Base-by-base conservation (phyloP, 64 coral and sea anemone genomes). In the Dendronephthya gigantea region DNA sequence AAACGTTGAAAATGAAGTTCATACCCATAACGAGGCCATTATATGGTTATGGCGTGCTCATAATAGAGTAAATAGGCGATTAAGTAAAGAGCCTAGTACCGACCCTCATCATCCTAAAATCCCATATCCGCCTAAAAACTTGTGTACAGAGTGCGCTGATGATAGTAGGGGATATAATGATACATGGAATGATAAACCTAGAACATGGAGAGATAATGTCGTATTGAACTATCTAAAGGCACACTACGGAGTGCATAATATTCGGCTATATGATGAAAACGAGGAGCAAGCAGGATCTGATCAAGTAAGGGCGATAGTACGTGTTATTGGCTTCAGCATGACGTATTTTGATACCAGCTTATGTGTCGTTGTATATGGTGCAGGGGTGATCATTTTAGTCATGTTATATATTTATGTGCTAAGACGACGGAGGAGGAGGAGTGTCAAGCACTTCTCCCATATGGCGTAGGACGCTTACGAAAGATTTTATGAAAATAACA, bases 361-460 rank as follows among this genome's bases (percentile, higher is more conserved):
- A 37, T 98, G 95, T 88, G 83, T 98, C 1, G 92, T 98, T 41
- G 83, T 98, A 6, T 98, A 98, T 38, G 83, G 89, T 32, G 37
- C 88, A 2, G 93, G 93, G 12, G 90, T 88, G 35, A 19, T 91
- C 23, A 90, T 79, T 3, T 87, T 98, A 39, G 90, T 93, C 19
- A 92, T 90, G 48, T 32, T 93, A 82, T 98, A 98, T 85, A 68
- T 98, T 14, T 98, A 98, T 43, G 91, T 98, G 43, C 90, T 98
- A 29, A 87, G 92, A n/a, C 90, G 88, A 39, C 85, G 92, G 27
- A 86, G 85, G 22, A 41, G 82, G 32, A 45, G 4, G 41, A 38
- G n/a, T 40, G 15, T 69, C 13, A 98, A 93, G 83, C 68, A 92
- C 55, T 27, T n/a, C 16, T 27, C 25, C 17, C 19, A 27, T 27